These are phyloP conservation scores for Agrochola circellaris DNA, from an alignment of 2,888 invertebrate species.

Conservation along the genomic window DNA sequence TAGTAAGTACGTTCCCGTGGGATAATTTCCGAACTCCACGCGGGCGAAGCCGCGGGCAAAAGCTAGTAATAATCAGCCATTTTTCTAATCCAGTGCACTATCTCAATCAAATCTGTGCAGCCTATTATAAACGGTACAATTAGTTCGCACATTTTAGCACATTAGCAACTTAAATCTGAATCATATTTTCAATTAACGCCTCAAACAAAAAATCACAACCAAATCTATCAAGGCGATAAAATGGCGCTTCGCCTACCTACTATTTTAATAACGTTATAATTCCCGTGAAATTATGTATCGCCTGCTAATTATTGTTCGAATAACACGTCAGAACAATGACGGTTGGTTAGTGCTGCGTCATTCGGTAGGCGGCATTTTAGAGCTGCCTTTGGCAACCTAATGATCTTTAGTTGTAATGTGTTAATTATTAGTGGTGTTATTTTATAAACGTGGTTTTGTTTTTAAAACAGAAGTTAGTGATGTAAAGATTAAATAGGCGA, in stretches of 20 bases:
- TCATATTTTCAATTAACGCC: conserved; percentile 44
- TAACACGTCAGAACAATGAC: conserved; percentile 75
- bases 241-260: conserved; percentile 56
- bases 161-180: conserved; percentile 34
- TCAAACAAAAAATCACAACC: conserved; percentile 19
- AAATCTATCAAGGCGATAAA: conserved; percentile 37
- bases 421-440: conserved; percentile 53
- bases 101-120: conserved; percentile 3
- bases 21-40: too few species aligned
- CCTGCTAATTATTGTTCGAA: conserved; percentile 77
- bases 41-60: too few species aligned
- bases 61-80: too few species aligned
- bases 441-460: not conserved
- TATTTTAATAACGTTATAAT: conserved; percentile 81
- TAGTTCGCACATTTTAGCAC: conserved; percentile 41
- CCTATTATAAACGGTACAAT: conserved; percentile 23
- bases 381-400: conserved; percentile 32
- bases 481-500: too few species aligned
- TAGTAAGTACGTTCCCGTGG: too few species aligned
- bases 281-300: conserved; percentile 86
- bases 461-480: not conserved
- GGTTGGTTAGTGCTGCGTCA: conserved; percentile 66
- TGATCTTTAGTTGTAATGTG: conserved; percentile 58
- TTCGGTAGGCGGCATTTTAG: conserved; percentile 49
- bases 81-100: not conserved